Percentiles rank a stretch among this genome's conserved stretches.
Conservation (phyloP, 2,797 vertebrate species). For the Pseudotriccus pelzelni region DNA sequence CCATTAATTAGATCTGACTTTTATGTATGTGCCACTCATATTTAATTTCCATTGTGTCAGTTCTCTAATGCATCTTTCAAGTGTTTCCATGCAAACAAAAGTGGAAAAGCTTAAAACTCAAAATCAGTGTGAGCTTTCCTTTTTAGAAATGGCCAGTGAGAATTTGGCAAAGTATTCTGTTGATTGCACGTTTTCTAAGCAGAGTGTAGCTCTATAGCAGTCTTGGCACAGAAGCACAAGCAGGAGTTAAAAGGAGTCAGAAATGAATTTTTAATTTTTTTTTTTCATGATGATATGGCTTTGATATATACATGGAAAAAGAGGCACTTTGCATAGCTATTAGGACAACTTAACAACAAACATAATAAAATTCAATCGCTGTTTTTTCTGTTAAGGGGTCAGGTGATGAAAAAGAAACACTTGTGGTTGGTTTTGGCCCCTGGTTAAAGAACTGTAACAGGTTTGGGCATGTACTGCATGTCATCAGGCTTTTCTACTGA, state of each 20-base stretch:
- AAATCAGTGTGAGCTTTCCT: background rate
- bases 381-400: background rate
- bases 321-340: constrained; percentile 27
- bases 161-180: background rate
- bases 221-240: background rate
- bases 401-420: constrained; percentile 18
- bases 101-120: background rate
- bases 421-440: constrained; percentile 16
- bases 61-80: background rate
- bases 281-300: background rate
- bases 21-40: background rate
- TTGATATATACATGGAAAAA: constrained; percentile 30
- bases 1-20: background rate
- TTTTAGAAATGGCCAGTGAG: background rate
- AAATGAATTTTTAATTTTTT: background rate
- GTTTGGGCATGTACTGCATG: constrained; percentile 13
- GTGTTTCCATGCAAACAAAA: background rate
- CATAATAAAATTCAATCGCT: constrained; percentile 28
- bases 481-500: background rate
- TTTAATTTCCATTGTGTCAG: background rate
- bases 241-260: constrained; percentile 15
- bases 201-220: background rate
- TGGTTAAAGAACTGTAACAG: constrained; percentile 28
- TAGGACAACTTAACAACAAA: constrained; percentile 38
- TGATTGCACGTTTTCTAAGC: background rate